Conservation (phyloP, 1,140 invertebrate species). For the Heliconius hewitsoni region DNA sequence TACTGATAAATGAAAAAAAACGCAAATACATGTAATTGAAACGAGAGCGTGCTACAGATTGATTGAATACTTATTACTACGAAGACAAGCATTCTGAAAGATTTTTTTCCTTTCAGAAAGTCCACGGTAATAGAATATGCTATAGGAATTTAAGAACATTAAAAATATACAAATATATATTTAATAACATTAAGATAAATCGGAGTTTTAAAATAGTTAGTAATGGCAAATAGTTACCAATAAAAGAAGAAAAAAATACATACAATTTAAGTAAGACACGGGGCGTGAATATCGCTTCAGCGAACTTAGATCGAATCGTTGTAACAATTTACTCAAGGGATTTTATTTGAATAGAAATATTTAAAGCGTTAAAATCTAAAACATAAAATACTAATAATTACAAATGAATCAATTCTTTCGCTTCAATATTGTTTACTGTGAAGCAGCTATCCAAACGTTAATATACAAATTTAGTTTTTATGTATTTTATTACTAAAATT, state of each 20-base stretch:
- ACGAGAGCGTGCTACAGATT: background rate
- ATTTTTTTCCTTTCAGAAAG: too few species aligned
- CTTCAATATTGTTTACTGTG: background rate
- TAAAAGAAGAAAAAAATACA: background rate
- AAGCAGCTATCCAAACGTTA: too few species aligned
- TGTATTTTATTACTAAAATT: too few species aligned
- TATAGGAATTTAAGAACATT: too few species aligned
- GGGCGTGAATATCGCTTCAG: slow-evolving; percentile 14
- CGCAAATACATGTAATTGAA: background rate
- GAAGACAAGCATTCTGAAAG: too few species aligned
- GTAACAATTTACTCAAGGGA: slow-evolving; percentile 15
- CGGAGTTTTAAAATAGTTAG: too few species aligned
- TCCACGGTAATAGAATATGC: too few species aligned
- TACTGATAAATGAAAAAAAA: background rate
- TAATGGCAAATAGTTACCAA: background rate
- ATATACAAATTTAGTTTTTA: too few species aligned
- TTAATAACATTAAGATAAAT: too few species aligned
- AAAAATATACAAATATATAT: too few species aligned
- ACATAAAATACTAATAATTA: background rate
- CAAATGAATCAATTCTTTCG: background rate
- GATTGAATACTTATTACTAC: background rate
- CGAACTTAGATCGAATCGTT: slow-evolving; percentile 3
- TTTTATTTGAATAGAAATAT: slow-evolving; percentile 18
- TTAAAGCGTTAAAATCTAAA: slow-evolving; percentile 2
- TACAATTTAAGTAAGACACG: slow-evolving; percentile 15